Base-by-base conservation (phyloP, 2,888 invertebrate genomes). In the Xanthorhoe designata region DNA sequence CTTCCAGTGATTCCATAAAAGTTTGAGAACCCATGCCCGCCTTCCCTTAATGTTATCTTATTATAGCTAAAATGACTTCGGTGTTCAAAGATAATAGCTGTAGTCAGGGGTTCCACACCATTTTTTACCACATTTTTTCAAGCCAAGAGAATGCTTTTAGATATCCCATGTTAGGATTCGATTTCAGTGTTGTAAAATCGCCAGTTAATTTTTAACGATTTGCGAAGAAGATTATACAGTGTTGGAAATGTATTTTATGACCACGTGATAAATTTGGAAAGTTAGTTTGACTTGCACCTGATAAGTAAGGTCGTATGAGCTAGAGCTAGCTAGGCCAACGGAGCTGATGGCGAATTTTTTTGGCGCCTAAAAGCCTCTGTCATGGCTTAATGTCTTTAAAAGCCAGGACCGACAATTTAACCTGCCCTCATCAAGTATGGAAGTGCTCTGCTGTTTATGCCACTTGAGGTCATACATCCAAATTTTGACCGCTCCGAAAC, bases 41-140 rank as follows among this genome's bases (percentile, higher is more conserved):
- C 86, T 86, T 88, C 85, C 87, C 87, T 90, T 92, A 93, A 92
- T 91, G 91, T 93, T 92, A 93, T 93, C 93, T 93, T 93, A 93
- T 93, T 93, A 93, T 89, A 88, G 90, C 90, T 93, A 93, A 93
- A 93, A 93, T 93, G 92, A 93, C 91, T 93, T 92, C 83, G 92
- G 91, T 93, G 93, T 92, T 91, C 88, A 82, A 80, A 93, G 92
- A 93, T 93, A 93, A 92, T 92, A 90, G 90, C 81, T 72, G 84
- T 80, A 78, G 80, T 76, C 84, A 81, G 81, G 88, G 87, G 89
- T 84, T 86, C 86, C 80, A 86, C 78, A 83, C 86, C 84, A 86
- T 91, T 92, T 92, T 92, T 92, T 91, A 85, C 78, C 72, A 74
- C 61, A 73, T 79, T 83, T 88, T 87, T 89, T 89, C 76, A 78